Evolutionary conservation across 2,797 vertebrate genomes (phyloP).

Genomic region (Halcyon badia): DNA sequence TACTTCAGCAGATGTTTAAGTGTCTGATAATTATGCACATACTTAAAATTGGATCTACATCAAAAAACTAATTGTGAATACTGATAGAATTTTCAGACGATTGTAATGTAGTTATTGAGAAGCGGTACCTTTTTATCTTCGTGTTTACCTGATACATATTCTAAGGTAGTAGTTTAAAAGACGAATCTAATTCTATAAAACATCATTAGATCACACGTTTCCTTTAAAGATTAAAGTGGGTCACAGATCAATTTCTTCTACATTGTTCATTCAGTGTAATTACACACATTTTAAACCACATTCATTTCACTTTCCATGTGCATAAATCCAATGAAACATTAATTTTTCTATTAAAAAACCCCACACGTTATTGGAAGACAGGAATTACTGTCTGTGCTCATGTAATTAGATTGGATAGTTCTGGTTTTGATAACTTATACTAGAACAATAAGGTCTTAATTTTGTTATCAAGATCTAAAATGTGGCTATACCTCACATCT

Average conservation of each 20-base stretch:
- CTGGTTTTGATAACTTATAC: background rate
- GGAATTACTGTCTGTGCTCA: background rate
- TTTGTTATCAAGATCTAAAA: background rate
- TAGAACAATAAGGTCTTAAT: background rate
- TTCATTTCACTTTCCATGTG: slow-evolving; percentile 1
- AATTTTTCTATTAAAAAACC: background rate
- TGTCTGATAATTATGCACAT: background rate
- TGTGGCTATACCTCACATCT: background rate
- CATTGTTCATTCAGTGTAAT: slow-evolving; percentile 24
- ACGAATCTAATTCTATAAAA: slow-evolving; percentile 21
- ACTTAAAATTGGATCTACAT: background rate
- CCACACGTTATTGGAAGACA: background rate
- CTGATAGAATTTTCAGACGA: background rate
- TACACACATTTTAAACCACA: slow-evolving; percentile 19
- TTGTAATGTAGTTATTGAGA: slow-evolving; percentile 4
- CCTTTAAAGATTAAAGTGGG: slow-evolving; percentile 39
- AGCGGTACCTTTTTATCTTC: background rate
- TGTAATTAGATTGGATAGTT: background rate
- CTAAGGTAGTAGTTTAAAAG: slow-evolving; percentile 1
- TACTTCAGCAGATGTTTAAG: background rate
- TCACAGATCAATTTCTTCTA: background rate
- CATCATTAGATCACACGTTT: background rate
- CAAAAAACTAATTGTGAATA: background rate
- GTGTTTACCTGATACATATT: slow-evolving; percentile 4
- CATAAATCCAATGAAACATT: slow-evolving; percentile 36